Base-by-base conservation (phyloP, 2,888 invertebrate species). In the Cephus sareptanus region DNA sequence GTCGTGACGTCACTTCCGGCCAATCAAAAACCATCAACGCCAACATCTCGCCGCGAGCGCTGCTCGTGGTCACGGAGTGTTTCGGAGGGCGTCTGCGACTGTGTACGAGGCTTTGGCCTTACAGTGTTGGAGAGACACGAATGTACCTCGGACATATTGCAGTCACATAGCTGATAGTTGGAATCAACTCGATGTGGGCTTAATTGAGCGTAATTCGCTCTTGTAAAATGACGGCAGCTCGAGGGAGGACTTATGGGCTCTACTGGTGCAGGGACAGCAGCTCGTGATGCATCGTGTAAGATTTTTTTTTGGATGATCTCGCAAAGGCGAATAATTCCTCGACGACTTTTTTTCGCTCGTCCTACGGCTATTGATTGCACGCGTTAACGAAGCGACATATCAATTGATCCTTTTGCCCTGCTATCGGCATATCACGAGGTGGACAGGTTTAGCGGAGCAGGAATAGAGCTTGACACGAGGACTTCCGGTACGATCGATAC, bases 21-120 rank as follows among this genome's bases (percentile, higher is more conserved):
- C 90, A 90, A 90, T 90, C 90, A 90, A 90, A 90, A 90, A 88
- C 87, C 89, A 90, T 90, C 89, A 90, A 86, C 89, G 88, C 86
- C 82, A 76, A 80, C 81, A 75, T 74, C 74, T 76, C 77, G 79
- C 75, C 75, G 74, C 37, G 76, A 77, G 37, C 34, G 34, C 11
- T 69, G 56, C 70, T 68, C 74, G 69, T 74, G 77, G 37, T 69
- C 12, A 23, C 23, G 2, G 56, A 56, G 56, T 56, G 56, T 56
- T 56, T 56, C 15, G 23, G 56, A 56, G 56, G 23, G 56, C 56
- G 23, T 23, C 9, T 23, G 56, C 23, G 56, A 56, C 56, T 56
- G 56, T 56, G 56, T 56, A 56, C 56, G 56, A 23, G 56, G 56
- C 56, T 23, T 23, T 56, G 56, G 56, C 56, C 23, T 56, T 9